Conservation (phyloP, 2,888 invertebrate genomes). For the Perizoma flavofasciatum region DNA sequence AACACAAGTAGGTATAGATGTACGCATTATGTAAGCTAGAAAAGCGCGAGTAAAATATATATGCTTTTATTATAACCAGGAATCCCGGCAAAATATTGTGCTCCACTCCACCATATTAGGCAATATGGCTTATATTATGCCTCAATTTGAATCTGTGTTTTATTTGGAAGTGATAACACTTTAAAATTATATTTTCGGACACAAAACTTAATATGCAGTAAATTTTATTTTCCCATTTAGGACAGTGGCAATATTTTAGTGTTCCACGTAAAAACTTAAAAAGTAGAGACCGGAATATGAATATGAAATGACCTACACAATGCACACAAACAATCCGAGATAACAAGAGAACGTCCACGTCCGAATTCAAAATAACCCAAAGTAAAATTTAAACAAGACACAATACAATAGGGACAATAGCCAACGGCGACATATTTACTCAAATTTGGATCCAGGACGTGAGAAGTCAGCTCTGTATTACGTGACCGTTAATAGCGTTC, state of each 20-base stretch:
- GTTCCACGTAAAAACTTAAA: constrained; percentile 35
- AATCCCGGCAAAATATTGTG: constrained; percentile 13
- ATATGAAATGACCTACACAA: constrained; percentile 49
- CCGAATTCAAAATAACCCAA: constrained; percentile 60
- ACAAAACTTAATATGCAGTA: constrained; percentile 27
- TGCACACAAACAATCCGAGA: constrained; percentile 54
- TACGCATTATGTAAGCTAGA: constrained; percentile 13
- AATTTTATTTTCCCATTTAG: constrained; percentile 24
- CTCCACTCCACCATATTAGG: constrained; percentile 4
- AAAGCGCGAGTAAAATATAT: constrained; percentile 26
- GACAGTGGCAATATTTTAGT: constrained; percentile 32
- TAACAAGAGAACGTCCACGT: constrained; percentile 55
- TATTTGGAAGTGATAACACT: constrained; percentile 13
- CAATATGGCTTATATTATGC: constrained; percentile 9
- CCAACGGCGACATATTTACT: constrained; percentile 69
- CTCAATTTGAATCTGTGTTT: constrained; percentile 8
- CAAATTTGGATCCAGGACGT: constrained; percentile 75
- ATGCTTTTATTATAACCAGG: constrained; percentile 23
- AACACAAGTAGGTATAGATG: constrained; percentile 43
- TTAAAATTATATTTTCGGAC: constrained; percentile 2
- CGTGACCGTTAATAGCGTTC: constrained; percentile 76
- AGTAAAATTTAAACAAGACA: constrained; percentile 62
- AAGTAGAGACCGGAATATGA: constrained; percentile 41
- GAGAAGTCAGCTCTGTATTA: constrained; percentile 72
- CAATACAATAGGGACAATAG: constrained; percentile 63